Evolutionary conservation across 2,888 invertebrate species (phyloP).

Genomic region (Machimus atricapillus): DNA sequence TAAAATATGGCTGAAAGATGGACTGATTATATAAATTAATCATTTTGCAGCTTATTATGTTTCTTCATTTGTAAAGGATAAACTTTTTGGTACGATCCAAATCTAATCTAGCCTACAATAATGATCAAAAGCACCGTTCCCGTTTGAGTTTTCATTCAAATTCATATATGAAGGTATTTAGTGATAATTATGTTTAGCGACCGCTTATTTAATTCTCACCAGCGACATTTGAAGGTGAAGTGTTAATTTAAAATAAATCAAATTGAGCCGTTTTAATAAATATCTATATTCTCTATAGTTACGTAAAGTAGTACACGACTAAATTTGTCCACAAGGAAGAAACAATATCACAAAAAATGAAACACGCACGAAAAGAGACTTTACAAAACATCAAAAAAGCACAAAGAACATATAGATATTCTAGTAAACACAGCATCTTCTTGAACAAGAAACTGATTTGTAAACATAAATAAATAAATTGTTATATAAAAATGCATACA

Average conservation of each 20-base stretch:
- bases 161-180: too few species aligned
- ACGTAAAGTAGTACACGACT: neutral
- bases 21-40: too few species aligned
- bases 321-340: neutral
- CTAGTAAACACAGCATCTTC: neutral
- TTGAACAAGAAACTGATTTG: neutral
- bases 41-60: too few species aligned
- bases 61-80: too few species aligned
- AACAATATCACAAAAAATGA: neutral
- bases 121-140: neutral
- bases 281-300: neutral
- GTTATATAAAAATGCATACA: constrained; percentile 22
- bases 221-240: neutral
- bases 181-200: too few species aligned
- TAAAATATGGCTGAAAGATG: too few species aligned
- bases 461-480: neutral
- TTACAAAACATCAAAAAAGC: neutral
- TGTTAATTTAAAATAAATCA: neutral
- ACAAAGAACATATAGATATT: neutral
- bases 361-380: neutral
- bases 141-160: neutral
- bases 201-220: neutral
- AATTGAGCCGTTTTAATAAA: neutral
- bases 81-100: too few species aligned
- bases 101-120: too few species aligned